Base-by-base conservation (phyloP, 2,888 invertebrate genomes). In the Drosophila imparisetae region DNA sequence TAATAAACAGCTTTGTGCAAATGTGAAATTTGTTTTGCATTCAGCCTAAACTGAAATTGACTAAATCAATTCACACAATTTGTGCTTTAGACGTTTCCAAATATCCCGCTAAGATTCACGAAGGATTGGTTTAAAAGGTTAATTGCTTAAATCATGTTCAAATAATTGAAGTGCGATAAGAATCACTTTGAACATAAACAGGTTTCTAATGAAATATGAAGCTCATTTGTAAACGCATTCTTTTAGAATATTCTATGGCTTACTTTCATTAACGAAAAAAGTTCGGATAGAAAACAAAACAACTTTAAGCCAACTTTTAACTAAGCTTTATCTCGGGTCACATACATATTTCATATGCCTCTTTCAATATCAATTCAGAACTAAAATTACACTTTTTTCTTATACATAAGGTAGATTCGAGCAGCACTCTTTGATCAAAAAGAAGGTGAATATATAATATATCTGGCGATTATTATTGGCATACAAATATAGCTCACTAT, bases 401-500 rank as follows among this genome's bases (percentile, higher is more conserved):
- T 48, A 15, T 21, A 4, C 0, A 24, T 15, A 8, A 15, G 24
- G 7, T 27, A 4, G 15, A 27, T 48, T 27, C 15, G 1, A 45
- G 13, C 45, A 21, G 24, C 24, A 24, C 13, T 52, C 27, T 61
- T 52, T n/a, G n/a, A n/a, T 40, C 0, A n/a, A 10, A 40, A 38
- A 10, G 11, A 42, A 11, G 42, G 42, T 6, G 1, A 15, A 53
- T 32, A 34, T 15, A 24, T 42, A 15, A 34, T n/a, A 27, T 29
- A 4, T 34, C 2, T 13, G 32, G 6, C 7, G 29, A 18, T 32
- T 59, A 8, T 42, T 27, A 38, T 36, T 62, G 54, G 30, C 38
- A n/a, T 24, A 40, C 18, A 52, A 54, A 73, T 64, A 48, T 13
- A 50, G 64, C 55, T 71, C 29, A 55, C 54, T 11, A 38, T 70